Conservation (phyloP, 2,113 vertebrate genomes). For the Dasyurus viverrinus region DNA sequence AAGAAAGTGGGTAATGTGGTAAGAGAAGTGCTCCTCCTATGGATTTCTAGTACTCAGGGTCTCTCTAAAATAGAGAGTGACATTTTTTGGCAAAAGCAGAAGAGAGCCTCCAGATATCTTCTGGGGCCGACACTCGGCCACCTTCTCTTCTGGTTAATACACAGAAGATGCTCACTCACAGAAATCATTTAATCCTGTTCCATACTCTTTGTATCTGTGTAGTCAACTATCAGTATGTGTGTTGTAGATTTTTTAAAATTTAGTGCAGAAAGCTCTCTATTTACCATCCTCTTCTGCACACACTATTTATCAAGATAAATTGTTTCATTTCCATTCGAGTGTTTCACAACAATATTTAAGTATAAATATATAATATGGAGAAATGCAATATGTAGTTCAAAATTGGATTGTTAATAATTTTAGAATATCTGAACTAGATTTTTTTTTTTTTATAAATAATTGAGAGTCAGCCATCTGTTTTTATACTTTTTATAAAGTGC, state of each 20-base stretch:
- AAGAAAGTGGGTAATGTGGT: neutral
- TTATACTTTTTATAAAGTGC: neutral
- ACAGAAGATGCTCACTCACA: neutral
- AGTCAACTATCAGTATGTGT: slow-evolving; percentile 25
- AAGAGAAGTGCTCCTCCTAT: neutral
- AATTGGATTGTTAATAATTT: slow-evolving; percentile 42
- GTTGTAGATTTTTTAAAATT: slow-evolving; percentile 49
- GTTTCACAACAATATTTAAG: slow-evolving; percentile 4
- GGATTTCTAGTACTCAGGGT: slow-evolving; percentile 8
- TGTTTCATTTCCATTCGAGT: slow-evolving; percentile 34
- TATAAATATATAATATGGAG: neutral
- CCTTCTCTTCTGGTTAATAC: neutral
- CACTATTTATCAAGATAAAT: slow-evolving; percentile 42
- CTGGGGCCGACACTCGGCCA: neutral
- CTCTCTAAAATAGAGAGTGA: neutral
- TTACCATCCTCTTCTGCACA: neutral
- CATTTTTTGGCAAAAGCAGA: slow-evolving; percentile 25
- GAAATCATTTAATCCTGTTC: neutral
- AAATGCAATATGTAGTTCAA: slow-evolving; percentile 18
- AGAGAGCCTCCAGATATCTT: neutral
- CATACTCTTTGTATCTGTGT: neutral
- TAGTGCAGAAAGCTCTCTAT: slow-evolving; percentile 18
- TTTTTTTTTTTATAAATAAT: neutral
- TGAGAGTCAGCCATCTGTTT: neutral
- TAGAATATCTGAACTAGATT: slow-evolving; percentile 10